A percentile compares a stretch with the other conserved stretches of the same genome.
phyloP scores from a whole-genome alignment of 2,113 vertebrate species.

The Lophura nycthemera region DNA sequence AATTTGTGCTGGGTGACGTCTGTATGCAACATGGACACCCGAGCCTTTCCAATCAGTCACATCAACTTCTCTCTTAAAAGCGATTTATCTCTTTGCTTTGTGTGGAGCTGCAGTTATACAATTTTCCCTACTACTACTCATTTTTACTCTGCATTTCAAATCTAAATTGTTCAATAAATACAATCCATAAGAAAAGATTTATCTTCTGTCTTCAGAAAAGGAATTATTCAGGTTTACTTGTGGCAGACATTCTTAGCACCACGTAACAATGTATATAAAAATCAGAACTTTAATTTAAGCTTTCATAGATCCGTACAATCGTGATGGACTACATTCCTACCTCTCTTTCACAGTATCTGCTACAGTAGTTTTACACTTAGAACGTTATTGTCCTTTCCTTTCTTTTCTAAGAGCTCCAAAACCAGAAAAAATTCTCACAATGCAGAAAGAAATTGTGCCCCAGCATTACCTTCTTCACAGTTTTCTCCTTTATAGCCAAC shows the following conservation, averaged over 20 bases:
- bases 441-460: neutral
- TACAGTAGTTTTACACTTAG: neutral
- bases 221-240: constrained; percentile 21
- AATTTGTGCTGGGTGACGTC: constrained; percentile 11
- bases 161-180: constrained; percentile 33
- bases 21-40: constrained; percentile 25
- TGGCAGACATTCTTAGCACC: neutral
- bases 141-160: constrained; percentile 35
- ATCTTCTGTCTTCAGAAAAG: constrained; percentile 6
- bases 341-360: neutral
- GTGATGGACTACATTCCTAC: neutral
- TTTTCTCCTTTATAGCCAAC: constrained; percentile 93
- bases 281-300: neutral
- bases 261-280: neutral
- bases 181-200: constrained; percentile 6
- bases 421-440: neutral
- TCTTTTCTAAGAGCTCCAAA: neutral
- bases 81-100: constrained; percentile 36
- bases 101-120: neutral
- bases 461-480: constrained; percentile 90
- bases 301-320: neutral
- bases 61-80: constrained; percentile 42
- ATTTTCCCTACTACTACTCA: neutral
- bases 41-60: constrained; percentile 33
- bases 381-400: neutral